Evolutionary conservation across 2,797 vertebrate species (phyloP).

Genomic region (Anniella stebbinsi): DNA sequence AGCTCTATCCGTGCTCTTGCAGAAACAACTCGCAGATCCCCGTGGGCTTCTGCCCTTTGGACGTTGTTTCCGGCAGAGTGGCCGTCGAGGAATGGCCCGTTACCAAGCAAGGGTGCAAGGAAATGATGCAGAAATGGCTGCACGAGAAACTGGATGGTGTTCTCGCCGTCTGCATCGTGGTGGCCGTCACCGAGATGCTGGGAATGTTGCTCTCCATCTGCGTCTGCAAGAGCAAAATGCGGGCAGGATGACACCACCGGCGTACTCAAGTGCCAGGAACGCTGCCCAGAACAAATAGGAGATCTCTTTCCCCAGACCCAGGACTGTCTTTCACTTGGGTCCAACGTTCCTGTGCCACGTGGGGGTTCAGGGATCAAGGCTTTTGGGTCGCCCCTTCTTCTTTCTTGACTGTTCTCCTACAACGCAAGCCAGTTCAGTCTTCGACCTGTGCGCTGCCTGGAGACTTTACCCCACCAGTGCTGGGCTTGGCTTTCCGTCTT

Average conservation of each 20-base stretch:
- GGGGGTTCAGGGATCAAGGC: conserved; percentile 54
- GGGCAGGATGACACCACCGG: conserved; percentile 86
- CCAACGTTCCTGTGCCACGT: too few relatives aligned
- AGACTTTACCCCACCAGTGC: conserved; percentile 45
- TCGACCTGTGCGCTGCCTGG: accelerated
- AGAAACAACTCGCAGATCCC: conserved; percentile 57
- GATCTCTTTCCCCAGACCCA: conserved; percentile 62
- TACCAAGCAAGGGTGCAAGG: conserved; percentile 82
- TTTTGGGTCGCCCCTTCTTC: conserved; percentile 48
- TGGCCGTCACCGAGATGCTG: conserved; percentile 91
- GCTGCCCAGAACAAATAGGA: conserved; percentile 50
- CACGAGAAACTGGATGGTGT: conserved; percentile 88
- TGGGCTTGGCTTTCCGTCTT: conserved; percentile 10
- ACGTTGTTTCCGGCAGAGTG: background rate
- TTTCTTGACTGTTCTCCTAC: conserved; percentile 60
- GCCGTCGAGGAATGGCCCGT: conserved; percentile 76
- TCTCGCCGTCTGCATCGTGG: conserved; percentile 86
- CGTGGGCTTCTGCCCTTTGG: conserved; percentile 81
- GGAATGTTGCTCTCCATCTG: conserved; percentile 92
- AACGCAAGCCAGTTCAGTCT: conserved; percentile 41
- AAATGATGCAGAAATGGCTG: conserved; percentile 87
- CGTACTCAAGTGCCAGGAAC: conserved; percentile 89
- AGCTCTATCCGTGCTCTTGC: conserved; percentile 90
- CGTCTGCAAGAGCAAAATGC: conserved; percentile 85
- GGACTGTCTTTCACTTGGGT: conserved; percentile 61